Conservation (phyloP, 2,888 invertebrate species). For the Rhogogaster chlorosoma region DNA sequence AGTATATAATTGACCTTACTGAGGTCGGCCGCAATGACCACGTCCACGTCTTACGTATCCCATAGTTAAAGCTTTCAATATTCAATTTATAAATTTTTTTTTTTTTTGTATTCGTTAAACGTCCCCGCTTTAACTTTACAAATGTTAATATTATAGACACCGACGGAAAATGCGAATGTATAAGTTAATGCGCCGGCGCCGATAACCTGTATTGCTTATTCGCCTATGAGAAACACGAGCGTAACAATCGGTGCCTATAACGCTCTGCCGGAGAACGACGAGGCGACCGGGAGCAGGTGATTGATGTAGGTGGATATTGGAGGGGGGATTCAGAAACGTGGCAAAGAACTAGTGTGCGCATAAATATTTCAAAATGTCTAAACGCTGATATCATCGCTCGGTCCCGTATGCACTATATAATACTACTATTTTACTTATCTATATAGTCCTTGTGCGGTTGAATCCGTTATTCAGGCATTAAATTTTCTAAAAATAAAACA, state of each 20-base stretch:
- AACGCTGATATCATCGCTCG: slow-evolving; percentile 42
- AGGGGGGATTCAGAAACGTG: slow-evolving; percentile 46
- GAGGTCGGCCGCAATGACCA: not conserved
- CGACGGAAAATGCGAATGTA: not conserved
- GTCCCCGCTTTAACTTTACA: not conserved
- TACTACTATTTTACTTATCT: slow-evolving; percentile 19
- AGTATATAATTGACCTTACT: slow-evolving; percentile 27
- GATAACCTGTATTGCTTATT: slow-evolving; percentile 39
- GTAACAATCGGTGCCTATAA: slow-evolving; percentile 38
- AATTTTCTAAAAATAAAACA: slow-evolving; percentile 30
- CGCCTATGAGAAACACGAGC: slow-evolving; percentile 5
- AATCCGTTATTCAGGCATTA: slow-evolving; percentile 16
- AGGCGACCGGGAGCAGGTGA: slow-evolving; percentile 35
- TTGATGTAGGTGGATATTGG: slow-evolving; percentile 52
- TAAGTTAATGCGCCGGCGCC: not conserved
- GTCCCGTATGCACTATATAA: slow-evolving; percentile 12
- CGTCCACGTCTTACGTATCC: slow-evolving; percentile 17
- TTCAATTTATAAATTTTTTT: not conserved
- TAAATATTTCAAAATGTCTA: slow-evolving; percentile 46
- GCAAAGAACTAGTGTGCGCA: slow-evolving; percentile 33
- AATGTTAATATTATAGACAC: not conserved
- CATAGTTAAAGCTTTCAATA: not conserved
- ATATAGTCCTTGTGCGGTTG: not conserved
- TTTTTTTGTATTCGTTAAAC: not conserved
- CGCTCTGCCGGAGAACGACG: slow-evolving; percentile 38